Percentiles rank a stretch among this genome's conserved stretches.
Conservation (phyloP, 2,797 vertebrate genomes). For the Sciaenops ocellatus region DNA sequence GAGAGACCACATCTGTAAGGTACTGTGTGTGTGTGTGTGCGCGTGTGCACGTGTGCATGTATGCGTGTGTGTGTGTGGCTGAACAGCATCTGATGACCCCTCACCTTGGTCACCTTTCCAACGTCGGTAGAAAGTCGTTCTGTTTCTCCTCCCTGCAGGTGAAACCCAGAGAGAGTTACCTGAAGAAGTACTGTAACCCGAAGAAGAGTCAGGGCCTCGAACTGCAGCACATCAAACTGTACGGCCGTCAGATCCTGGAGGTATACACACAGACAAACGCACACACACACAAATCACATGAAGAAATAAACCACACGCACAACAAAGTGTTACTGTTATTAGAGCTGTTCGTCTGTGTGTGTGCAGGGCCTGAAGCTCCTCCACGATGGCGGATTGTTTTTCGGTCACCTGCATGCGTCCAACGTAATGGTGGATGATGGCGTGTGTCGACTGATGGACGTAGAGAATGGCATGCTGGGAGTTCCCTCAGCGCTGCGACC, state of each 20-base stretch:
- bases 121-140: not conserved
- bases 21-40: conserved; percentile 62
- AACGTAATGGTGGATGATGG: conserved; percentile 94
- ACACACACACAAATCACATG: conserved; percentile 18
- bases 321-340: not conserved
- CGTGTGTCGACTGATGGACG: conserved; percentile 91
- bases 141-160: conserved; percentile 79
- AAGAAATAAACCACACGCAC: not conserved
- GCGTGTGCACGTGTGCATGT: not conserved
- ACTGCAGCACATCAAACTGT: conserved; percentile 92
- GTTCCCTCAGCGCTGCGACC: conserved; percentile 92
- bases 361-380: conserved; percentile 92
- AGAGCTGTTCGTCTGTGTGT: conserved; percentile 1
- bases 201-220: conserved; percentile 96
- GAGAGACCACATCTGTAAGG: conserved; percentile 97
- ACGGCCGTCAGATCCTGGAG: conserved; percentile 96
- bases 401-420: conserved; percentile 93
- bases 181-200: conserved; percentile 97
- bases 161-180: conserved; percentile 93
- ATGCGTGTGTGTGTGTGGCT: too few species aligned
- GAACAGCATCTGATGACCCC: not conserved
- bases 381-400: conserved; percentile 92
- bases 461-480: conserved; percentile 95
- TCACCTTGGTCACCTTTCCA: not conserved
- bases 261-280: conserved; percentile 75